Evolutionary conservation across 2,113 vertebrate species (phyloP), one percentile per base, ranked within the genome.

Genomic region (Cephalophus harveyi): DNA sequence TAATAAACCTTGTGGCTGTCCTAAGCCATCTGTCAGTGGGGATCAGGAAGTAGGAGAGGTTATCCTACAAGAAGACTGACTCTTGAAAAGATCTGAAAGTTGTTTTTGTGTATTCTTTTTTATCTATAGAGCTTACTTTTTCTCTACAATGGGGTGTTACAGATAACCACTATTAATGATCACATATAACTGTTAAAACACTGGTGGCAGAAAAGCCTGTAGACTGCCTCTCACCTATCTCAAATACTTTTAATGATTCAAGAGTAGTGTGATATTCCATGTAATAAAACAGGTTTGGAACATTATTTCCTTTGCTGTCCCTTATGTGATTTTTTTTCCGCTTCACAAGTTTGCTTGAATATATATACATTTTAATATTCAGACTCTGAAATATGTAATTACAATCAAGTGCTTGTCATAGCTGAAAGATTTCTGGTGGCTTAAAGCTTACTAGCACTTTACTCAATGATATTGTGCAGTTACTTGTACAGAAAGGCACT

Each of bases 401-500:
- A 88, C 88, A 96, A 86, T 96, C 95, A 92, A 96, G 33, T 97
- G 87, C 74, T 95, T 96, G 82, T 96, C 89, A 94, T 93, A 98
- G 94, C 81, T 98, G 85, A 94, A 96, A 97, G 87, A 84, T 95
- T 98, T 84, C 84, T 98, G 90, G 94, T 97, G 57, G n/a, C 64
- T 98, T 98, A 96, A 98, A 84, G 87, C 96, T 92, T 81, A 97
- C 96, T 96, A 96, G 89, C 91, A 96, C 86, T 98, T 98, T 98
- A 97, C 92, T 94, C 55, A 92, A 16, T 97, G 87, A 97, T 88
- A 92, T 82, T 97, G 89, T 97, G 86, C 89, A 85, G 94, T 96
- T 97, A 95, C 97, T 98, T 97, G 19, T 98, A 98, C 96, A 98
- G 82, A 97, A 98, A 1, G 4, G 21, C 95, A 97, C 94, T 67